Base-by-base conservation (phyloP, 2,797 vertebrate genomes). In the Hippocampus kuda region DNA sequence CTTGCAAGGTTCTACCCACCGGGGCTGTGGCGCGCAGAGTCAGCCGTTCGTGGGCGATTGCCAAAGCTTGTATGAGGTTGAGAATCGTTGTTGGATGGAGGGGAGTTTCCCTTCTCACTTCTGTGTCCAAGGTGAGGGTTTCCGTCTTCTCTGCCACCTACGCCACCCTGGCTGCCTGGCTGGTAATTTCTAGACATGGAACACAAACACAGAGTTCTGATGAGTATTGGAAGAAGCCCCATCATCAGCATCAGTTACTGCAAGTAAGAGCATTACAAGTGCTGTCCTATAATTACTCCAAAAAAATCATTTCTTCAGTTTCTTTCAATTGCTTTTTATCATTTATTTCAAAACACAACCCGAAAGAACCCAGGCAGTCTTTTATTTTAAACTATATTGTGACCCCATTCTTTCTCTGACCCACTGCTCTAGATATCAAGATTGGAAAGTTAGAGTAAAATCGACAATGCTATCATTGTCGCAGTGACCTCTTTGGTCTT, bases 11-110 rank as follows among this genome's bases (percentile, higher is more conserved):
- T 69, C 1, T 44, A 72, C 92, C 79, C 89, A 96, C 94, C 41
- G 1, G 91, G 75, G 38, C 88, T 83, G 44, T 89, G 90, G 27
- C 69, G n/a, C 0, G 86, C 74, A 72, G 89, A 85, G 63, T 91
- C 89, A 0, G 87, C 77, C 8, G 87, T 81, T 73, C 87, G 87
- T 26, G 91, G 85, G 0, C 87, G 85, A 77, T 87, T 91, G 69
- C 91, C 86, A 0, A 79, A 83, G 70, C 79, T 87, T 5, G 86
- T 77, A 0, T 92, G 88, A 65, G 84, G 89, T 46, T 79, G 81
- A 68, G 77, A 79, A 62, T 77, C 84, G 1, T 66, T 83, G 5
- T 44, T 71, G 56, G 88, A 83, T 2, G 72, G 81, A 46, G 49
- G 83, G 78, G 59, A 84, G 81, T 70, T 87, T 79, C 71, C 69